Conservation (phyloP, 2,888 invertebrate species). For the Odontothrips loti region DNA sequence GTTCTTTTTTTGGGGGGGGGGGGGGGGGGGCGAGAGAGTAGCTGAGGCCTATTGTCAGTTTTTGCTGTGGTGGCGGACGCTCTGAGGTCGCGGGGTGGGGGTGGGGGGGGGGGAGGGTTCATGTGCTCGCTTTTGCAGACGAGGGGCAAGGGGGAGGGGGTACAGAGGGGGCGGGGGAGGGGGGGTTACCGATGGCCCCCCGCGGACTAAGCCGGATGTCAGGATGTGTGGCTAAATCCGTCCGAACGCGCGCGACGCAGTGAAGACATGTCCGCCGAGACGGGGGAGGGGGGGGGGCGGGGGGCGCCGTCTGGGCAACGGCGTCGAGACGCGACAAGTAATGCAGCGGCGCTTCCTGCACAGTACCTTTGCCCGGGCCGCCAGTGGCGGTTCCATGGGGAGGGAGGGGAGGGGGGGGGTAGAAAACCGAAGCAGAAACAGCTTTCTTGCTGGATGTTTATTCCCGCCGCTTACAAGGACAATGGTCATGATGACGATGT, state of each 20-base stretch:
- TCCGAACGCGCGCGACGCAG: slow-evolving; percentile 5
- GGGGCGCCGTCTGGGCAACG: no score
- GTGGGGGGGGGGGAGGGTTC: neutral
- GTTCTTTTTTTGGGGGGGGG: neutral
- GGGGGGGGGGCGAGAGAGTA: neutral
- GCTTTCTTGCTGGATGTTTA: no score
- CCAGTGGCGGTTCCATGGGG: no score
- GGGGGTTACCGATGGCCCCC: slow-evolving; percentile 14
- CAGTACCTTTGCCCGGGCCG: no score
- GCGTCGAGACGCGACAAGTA: no score
- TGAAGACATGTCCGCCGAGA: neutral
- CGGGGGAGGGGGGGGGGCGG: neutral
- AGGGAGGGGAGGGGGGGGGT: no score
- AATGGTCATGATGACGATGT: no score
- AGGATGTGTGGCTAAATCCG: slow-evolving; percentile 16
- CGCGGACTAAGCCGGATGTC: slow-evolving; percentile 23
- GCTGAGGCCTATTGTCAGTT: neutral
- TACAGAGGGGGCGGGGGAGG: neutral
- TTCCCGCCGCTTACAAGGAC: no score
- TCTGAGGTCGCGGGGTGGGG: no score
- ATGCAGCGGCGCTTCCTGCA: no score
- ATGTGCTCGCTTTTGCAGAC: neutral
- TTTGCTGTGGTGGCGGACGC: neutral
- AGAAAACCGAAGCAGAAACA: no score
- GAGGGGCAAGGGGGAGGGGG: neutral